These are phyloP conservation scores for Siniperca obscura DNA, from an alignment of 2,797 vertebrate species.

Conservation along the genomic window DNA sequence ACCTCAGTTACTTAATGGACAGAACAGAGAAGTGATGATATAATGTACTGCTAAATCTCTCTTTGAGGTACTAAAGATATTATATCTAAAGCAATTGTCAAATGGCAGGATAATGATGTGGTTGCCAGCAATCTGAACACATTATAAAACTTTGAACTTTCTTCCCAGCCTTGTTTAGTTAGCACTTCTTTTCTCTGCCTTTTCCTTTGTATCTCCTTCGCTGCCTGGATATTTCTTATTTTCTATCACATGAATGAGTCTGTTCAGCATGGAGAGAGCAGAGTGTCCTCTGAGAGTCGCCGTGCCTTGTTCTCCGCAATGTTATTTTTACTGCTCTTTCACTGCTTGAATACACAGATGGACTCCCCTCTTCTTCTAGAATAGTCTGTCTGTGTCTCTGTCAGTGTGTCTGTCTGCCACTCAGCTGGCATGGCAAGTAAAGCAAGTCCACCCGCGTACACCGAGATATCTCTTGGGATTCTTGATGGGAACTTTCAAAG, in stretches of 20 bases:
- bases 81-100: constrained; percentile 29
- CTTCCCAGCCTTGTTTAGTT: constrained; percentile 38
- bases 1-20: constrained; percentile 8
- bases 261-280: constrained; percentile 63
- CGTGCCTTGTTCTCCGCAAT: constrained; percentile 58
- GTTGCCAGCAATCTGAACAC: constrained; percentile 24
- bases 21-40: constrained; percentile 22
- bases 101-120: constrained; percentile 10
- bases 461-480: constrained; percentile 53
- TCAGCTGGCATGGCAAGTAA: constrained; percentile 45
- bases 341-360: constrained; percentile 67
- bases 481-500: constrained; percentile 67
- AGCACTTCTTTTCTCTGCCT: constrained; percentile 31
- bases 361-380: constrained; percentile 56
- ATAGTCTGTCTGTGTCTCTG: constrained; percentile 26
- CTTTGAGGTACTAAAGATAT: constrained; percentile 9
- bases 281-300: constrained; percentile 60
- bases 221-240: constrained; percentile 56
- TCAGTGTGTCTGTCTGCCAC: constrained; percentile 42
- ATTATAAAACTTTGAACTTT: constrained; percentile 41
- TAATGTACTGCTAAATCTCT: constrained; percentile 3
- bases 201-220: constrained; percentile 30
- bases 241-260: constrained; percentile 63
- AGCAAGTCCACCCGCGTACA: constrained; percentile 44
- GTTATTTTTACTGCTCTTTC: constrained; percentile 74